Percentiles rank a stretch among this genome's conserved stretches.
Evolutionary conservation across 1,140 invertebrate species (phyloP).

Genomic region (Drosophila repletoides): DNA sequence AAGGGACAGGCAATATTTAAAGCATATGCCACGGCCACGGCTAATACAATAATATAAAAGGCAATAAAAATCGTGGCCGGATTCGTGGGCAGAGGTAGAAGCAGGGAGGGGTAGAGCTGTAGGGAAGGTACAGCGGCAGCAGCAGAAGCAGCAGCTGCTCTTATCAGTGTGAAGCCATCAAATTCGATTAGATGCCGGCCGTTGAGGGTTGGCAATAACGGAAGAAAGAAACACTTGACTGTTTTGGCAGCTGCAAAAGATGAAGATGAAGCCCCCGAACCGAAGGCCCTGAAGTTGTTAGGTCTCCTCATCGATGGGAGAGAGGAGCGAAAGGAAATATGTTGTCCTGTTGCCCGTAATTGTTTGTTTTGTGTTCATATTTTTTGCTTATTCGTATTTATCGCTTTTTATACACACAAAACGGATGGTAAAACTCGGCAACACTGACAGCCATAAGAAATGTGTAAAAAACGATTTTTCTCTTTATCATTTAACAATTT

Average conservation of each 20-base stretch:
- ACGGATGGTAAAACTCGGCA: background rate
- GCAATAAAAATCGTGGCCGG: slow-evolving; percentile 63
- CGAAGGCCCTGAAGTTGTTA: slow-evolving; percentile 4
- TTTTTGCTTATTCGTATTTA: slow-evolving; percentile 33
- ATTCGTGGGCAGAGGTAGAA: slow-evolving; percentile 27
- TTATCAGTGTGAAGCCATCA: slow-evolving; percentile 77
- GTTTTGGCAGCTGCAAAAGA: slow-evolving; percentile 50
- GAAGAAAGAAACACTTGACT: slow-evolving; percentile 50
- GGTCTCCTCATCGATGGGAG: background rate
- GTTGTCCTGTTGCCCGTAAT: slow-evolving; percentile 41
- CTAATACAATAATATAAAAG: slow-evolving; percentile 76
- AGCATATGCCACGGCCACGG: slow-evolving; percentile 64
- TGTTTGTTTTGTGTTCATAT: slow-evolving; percentile 46
- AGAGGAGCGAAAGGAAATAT: slow-evolving; percentile 1
- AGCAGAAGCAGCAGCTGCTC: slow-evolving; percentile 56
- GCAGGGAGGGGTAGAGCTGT: no score
- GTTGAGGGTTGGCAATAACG: slow-evolving; percentile 38
- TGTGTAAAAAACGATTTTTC: background rate
- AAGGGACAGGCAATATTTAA: slow-evolving; percentile 54
- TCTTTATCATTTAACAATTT: slow-evolving; percentile 15
- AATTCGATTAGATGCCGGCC: slow-evolving; percentile 70
- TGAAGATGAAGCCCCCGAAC: slow-evolving; percentile 19
- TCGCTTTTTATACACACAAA: background rate
- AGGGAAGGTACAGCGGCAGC: slow-evolving; percentile 10
- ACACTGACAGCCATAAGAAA: slow-evolving; percentile 11